Conservation (phyloP, 2,113 vertebrate species). For the Microcebus griseorufus region DNA sequence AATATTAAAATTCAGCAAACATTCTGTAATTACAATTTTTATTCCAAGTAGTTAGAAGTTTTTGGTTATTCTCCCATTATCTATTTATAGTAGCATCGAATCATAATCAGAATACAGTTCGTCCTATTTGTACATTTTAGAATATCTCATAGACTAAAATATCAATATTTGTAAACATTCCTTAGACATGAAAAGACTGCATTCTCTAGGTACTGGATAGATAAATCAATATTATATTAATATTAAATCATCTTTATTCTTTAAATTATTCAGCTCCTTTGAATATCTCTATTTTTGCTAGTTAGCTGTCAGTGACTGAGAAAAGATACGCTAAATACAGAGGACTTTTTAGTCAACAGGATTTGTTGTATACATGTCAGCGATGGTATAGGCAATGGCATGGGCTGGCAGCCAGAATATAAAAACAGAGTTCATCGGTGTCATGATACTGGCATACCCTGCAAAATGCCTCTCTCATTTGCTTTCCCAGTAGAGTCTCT, state of each 20-base stretch:
- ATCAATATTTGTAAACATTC: conserved; percentile 45
- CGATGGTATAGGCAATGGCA: background rate
- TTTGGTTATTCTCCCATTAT: conserved; percentile 69
- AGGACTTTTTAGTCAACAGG: conserved; percentile 38
- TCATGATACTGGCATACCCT: conserved; percentile 38
- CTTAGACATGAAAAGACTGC: background rate
- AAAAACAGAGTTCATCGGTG: conserved; percentile 52
- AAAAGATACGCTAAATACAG: conserved; percentile 39
- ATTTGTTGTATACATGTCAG: conserved; percentile 19
- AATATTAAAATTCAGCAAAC: conserved; percentile 68
- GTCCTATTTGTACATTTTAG: conserved; percentile 35
- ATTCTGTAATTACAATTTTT: conserved; percentile 65
- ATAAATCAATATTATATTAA: conserved; percentile 42
- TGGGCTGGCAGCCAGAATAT: conserved; percentile 52
- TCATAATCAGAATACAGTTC: conserved; percentile 54
- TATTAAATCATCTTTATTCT: conserved; percentile 48
- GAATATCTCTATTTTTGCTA: conserved; percentile 17
- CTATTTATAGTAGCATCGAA: conserved; percentile 65
- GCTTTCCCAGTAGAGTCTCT: conserved; percentile 27
- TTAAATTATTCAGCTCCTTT: conserved; percentile 30
- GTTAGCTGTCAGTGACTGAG: conserved; percentile 21
- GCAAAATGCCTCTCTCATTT: conserved; percentile 15
- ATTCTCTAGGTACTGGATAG: background rate
- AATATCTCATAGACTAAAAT: background rate
- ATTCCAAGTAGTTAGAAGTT: conserved; percentile 64